Evolutionary conservation across 2,797 vertebrate species (phyloP), one percentile per base, ranked within the genome.

Genomic region (Amniataba percoides): DNA sequence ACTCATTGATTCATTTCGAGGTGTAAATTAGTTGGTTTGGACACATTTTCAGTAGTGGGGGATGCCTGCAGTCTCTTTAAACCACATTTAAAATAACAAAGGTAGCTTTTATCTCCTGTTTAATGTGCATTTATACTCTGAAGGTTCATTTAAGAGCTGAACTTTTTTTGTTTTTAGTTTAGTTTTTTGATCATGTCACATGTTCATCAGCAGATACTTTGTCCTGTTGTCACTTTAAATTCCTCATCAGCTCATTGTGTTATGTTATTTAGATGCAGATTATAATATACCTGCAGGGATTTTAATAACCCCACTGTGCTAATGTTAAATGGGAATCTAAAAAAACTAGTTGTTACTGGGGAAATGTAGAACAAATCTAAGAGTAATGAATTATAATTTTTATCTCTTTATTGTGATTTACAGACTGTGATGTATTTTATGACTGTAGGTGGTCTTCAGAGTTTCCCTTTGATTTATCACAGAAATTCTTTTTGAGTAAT

Each of bases 1-100:
- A 74, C 83, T 82, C 51, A 75, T 10, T 77, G 77, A 88, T 77
- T 90, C 40, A 80, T 88, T 74, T 78, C 58, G 71, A 71, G 77
- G 67, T 81, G 71, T 83, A 84, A 77, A 86, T 81, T 55, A 83
- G 59, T 67, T 80, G 53, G 34, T 70, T 75, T 72, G 73, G 80
- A 81, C 52, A 69, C 62, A 23, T 82, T 70, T 70, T 67, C 25
- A 72, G 56, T 2, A 15, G 34, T 6, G 25, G 18, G 36, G 36
- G 56, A 27, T 8, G 46, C 23, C 34, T 34, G 9, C 31, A 53
- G 40, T 64, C 57, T 52, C 39, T 51, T 16, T 40, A 42, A 73
- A 25, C 10, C 58, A 25, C 14, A 0, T 69, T 48, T 68, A 42
- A 45, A 60, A 56, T 13, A 15, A 79, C 39, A 45, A 61, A 23